phyloP scores from a whole-genome alignment of 2,888 invertebrate species.

The Bombylius discolor region DNA sequence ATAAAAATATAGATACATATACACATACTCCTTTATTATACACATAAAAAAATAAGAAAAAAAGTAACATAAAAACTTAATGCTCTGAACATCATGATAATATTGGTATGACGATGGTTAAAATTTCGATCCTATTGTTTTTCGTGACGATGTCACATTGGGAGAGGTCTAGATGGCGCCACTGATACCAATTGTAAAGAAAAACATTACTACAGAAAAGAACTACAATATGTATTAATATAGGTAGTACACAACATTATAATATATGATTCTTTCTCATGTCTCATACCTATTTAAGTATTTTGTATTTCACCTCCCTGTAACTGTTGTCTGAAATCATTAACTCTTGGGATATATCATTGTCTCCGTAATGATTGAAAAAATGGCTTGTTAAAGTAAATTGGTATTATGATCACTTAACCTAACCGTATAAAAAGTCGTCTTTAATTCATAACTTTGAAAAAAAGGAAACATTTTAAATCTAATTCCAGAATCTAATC shows the following conservation, averaged over 20 bases:
- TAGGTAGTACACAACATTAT: no score
- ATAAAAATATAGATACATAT: no score
- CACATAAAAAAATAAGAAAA: no score
- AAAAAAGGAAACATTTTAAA: not conserved
- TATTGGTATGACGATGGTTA: not conserved
- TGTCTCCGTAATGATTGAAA: not conserved
- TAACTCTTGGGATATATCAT: not conserved
- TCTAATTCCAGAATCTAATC: not conserved
- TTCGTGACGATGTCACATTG: conserved; percentile 21
- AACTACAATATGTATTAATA: not conserved
- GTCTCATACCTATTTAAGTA: no score
- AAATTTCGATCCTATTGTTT: conserved; percentile 13
- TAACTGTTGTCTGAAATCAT: not conserved
- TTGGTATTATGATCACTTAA: conserved; percentile 2
- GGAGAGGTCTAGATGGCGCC: conserved; percentile 22
- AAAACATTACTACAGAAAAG: conserved; percentile 12
- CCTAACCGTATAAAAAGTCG: conserved; percentile 4
- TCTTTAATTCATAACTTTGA: not conserved
- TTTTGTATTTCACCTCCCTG: no score
- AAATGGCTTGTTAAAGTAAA: not conserved
- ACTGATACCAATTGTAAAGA: conserved; percentile 14
- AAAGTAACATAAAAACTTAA: no score
- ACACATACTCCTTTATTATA: no score
- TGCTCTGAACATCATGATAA: not conserved
- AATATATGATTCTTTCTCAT: no score